Percentiles rank a stretch among this genome's conserved stretches.
Evolutionary conservation across 2,888 invertebrate species (phyloP).

Genomic region (Papilio gigon): DNA sequence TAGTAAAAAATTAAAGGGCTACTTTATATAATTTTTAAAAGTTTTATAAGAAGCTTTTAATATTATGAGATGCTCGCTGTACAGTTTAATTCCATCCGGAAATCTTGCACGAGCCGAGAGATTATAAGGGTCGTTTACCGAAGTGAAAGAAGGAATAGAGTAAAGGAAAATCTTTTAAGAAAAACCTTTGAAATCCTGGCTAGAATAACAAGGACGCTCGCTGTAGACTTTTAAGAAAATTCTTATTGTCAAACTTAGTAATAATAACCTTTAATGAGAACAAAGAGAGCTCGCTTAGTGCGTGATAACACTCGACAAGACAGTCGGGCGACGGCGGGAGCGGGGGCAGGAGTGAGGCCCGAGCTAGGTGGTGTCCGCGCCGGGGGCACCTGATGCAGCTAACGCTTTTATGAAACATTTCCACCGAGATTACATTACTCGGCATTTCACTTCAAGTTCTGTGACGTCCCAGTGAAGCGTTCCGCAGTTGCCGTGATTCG

Average conservation of each 20-base stretch:
- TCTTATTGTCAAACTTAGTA: not conserved
- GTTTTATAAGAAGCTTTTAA: not conserved
- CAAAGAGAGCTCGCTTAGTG: not conserved
- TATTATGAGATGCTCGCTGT: too few relatives aligned
- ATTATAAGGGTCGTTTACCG: not conserved
- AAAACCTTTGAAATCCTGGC: not conserved
- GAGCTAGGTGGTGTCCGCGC: slow-evolving; percentile 1
- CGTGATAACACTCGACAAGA: slow-evolving; percentile 3
- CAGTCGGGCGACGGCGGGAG: not conserved
- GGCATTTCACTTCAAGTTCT: not conserved
- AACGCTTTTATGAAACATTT: slow-evolving; percentile 16
- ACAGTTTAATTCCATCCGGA: not conserved
- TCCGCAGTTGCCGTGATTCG: not conserved
- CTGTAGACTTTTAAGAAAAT: not conserved
- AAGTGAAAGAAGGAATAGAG: not conserved
- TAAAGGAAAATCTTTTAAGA: not conserved
- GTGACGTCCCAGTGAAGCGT: not conserved
- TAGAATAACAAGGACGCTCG: not conserved
- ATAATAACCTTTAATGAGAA: not conserved
- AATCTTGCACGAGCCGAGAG: not conserved
- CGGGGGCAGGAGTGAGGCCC: not conserved
- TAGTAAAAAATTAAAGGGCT: slow-evolving; percentile 2
- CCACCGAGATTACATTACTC: not conserved
- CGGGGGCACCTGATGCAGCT: slow-evolving; percentile 4
- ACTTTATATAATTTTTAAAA: not conserved